Base-by-base conservation (phyloP, 2,113 vertebrate species). In the Oncorhynchus kisutch region DNA sequence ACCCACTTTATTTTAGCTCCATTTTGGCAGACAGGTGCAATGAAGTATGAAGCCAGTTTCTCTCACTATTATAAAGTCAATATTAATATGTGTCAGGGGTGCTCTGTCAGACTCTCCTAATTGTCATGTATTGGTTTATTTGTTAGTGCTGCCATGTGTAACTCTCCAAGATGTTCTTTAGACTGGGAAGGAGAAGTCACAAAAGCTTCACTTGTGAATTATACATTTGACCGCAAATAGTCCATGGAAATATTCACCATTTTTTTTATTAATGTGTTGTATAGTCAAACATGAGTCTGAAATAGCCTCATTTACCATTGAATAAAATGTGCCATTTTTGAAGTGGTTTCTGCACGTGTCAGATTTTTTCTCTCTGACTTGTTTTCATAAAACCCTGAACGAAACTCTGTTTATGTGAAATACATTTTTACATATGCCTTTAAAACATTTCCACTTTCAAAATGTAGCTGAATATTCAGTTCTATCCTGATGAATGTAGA, bases 101-200 rank as follows among this genome's bases (percentile, higher is more conserved):
- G 29, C 73, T 78, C 68, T 51, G 64, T 62, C 65, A 70, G 75
- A 59, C 67, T 71, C 66, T 67, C 57, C 48, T 78, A 76, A 78
- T 81, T 76, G 78, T 69, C 74, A 80, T 84, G 75, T 79, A 80
- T 81, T 74, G 59, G 77, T 79, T 83, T 79, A 77, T 77, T 67
- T 79, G 74, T 75, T 65, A 71, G 31, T 22, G 25, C 51, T 57
- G 57, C n/a, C 70, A 68, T 65, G 72, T 69, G 66, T 51, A 39
- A 22, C 65, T 70, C 49, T 54, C 39, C 49, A 25, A 62, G 66
- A 73, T 73, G 71, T 68, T 73, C 48, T 73, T 73, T 69, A 59
- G 64, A 34, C 75, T 73, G 71, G 54, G 65, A 79, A 71, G 60
- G 57, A 45, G 29, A 3, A 27, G 70, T 73, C 51, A 75, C 59